phyloP scores from a whole-genome alignment of 2,888 invertebrate genomes.

The Maniola hyperantus region DNA sequence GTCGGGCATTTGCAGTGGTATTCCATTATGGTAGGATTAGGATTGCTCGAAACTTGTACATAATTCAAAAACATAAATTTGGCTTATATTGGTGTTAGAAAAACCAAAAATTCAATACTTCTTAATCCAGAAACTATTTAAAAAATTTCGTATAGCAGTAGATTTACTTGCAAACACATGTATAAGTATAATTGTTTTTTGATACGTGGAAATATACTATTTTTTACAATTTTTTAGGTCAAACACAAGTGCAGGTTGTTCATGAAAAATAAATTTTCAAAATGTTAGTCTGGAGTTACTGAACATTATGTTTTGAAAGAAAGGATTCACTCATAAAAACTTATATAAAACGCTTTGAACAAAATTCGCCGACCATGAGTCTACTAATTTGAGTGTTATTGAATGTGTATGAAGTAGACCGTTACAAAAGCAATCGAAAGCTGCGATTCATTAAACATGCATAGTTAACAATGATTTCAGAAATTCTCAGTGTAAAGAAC shows the following conservation, averaged over 20 bases:
- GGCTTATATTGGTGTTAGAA: too few species aligned
- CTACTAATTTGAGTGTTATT: constrained; percentile 51
- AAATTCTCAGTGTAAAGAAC: constrained; percentile 48
- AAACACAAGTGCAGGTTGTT: constrained; percentile 38
- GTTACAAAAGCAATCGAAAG: constrained; percentile 55
- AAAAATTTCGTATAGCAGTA: constrained; percentile 32
- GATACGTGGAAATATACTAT: constrained; percentile 20
- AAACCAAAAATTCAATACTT: neutral
- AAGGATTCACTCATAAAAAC: too few species aligned
- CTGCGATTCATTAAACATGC: constrained; percentile 59
- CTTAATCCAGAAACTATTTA: constrained; percentile 11
- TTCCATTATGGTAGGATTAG: too few species aligned
- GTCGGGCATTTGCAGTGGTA: too few species aligned
- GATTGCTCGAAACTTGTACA: too few species aligned
- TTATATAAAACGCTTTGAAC: neutral
- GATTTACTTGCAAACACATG: constrained; percentile 29
- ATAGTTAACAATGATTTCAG: constrained; percentile 55
- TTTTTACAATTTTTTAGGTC: constrained; percentile 24
- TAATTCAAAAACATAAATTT: too few species aligned
- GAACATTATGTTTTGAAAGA: too few species aligned
- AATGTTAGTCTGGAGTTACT: neutral
- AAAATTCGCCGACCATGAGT: constrained; percentile 31
- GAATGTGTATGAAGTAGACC: constrained; percentile 53
- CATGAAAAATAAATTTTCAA: constrained; percentile 9
- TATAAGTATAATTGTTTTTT: constrained; percentile 26